Conservation (phyloP, 2,888 invertebrate species). For the Lottia gigantea region DNA sequence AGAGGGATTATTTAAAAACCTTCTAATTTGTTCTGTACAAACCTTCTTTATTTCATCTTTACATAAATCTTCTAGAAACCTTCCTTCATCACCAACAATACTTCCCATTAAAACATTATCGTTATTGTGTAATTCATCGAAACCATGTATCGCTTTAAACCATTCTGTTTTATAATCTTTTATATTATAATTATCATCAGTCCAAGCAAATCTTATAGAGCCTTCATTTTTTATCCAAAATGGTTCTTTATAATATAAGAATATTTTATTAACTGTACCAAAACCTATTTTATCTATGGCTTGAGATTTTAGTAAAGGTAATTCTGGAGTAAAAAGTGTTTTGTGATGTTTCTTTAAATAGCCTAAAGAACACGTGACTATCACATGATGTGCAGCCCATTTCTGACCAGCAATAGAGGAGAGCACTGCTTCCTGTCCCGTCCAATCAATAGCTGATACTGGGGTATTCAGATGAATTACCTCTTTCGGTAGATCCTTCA, state of each 20-base stretch:
- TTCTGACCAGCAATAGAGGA: slow-evolving; percentile 33
- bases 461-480: slow-evolving; percentile 74
- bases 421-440: slow-evolving; percentile 68
- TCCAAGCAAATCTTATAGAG: slow-evolving; percentile 61
- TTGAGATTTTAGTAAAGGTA: slow-evolving; percentile 78
- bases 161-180: slow-evolving; percentile 68
- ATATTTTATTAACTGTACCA: slow-evolving; percentile 82
- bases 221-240: slow-evolving; percentile 78
- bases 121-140: slow-evolving; percentile 79
- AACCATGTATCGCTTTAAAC: slow-evolving; percentile 78
- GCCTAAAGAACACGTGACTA: slow-evolving; percentile 82
- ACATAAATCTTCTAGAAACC: slow-evolving; percentile 77
- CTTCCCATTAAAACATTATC: slow-evolving; percentile 80
- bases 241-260: slow-evolving; percentile 80
- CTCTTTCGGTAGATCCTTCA: slow-evolving; percentile 68
- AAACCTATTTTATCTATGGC: slow-evolving; percentile 78
- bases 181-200: slow-evolving; percentile 22
- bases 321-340: slow-evolving; percentile 78
- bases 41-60: slow-evolving; percentile 78
- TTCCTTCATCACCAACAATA: slow-evolving; percentile 79
- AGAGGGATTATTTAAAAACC: slow-evolving; percentile 78
- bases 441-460: slow-evolving; percentile 79
- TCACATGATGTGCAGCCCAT: slow-evolving; percentile 78
- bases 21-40: slow-evolving; percentile 76
- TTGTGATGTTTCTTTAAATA: slow-evolving; percentile 81